Base-by-base conservation (phyloP, 2,797 vertebrate species). In the Falco novaeseelandiae region DNA sequence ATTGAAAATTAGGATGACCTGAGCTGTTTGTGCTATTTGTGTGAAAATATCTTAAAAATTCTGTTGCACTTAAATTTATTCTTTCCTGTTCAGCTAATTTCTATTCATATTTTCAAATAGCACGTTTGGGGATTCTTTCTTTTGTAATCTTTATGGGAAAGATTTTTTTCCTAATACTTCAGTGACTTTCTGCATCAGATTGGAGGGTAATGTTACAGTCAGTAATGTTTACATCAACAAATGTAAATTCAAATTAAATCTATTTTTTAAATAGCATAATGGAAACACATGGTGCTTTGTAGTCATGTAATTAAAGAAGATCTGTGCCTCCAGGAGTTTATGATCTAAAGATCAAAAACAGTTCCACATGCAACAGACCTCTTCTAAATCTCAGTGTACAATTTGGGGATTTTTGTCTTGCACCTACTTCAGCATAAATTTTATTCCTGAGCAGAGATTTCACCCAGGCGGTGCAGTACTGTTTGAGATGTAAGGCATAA, bases 191-290 rank as follows among this genome's bases (percentile, higher is more conserved):
- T 77, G 69, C 79, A 65, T 96, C 81, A 87, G 46, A 89, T 93
- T 93, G 83, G 34, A 73, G 52, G 59, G 34, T 86, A 91, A 61
- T 85, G 89, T 74, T 95, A 87, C 73, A 96, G 89, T 89, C 89
- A 96, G 93, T 91, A 95, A 84, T 87, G 81, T 97, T 96, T 97
- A 94, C 81, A 96, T 94, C 92, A 94, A 96, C 88, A 96, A 97
- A 96, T 95, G 71, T 97, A 96, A 97, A 95, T 94, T 96, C 87
- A 93, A 94, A 95, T 96, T 97, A 96, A 96, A 94, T 93, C 84
- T 96, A 93, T 96, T 95, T 93, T 96, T 97, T 96, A 97, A 96
- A 96, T 95, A 91, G 83, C 92, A 96, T 96, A 96, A 96, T 96
- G 95, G 91, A 96, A 96, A 95, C 95, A 97, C 96, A 93, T 96